A percentile compares a stretch with the other conserved stretches of the same genome.
These are phyloP conservation scores for Euclidia mi DNA, from an alignment of 2,888 invertebrate genomes.

Conservation along the genomic window DNA sequence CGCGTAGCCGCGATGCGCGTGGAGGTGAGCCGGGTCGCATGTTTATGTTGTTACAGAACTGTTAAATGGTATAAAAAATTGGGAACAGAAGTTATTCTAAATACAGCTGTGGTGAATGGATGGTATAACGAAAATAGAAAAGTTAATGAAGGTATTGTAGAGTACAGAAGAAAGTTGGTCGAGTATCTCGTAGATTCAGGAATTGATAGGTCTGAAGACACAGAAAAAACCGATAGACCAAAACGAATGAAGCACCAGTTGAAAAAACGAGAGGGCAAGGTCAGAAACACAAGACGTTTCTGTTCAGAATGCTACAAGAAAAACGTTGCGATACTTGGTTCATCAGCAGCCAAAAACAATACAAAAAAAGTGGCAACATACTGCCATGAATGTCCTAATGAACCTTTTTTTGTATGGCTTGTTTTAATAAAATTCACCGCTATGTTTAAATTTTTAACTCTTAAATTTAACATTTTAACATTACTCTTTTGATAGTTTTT, in stretches of 20 bases:
- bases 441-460: too few relatives aligned
- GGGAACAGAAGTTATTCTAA: neutral
- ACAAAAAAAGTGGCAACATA: too few relatives aligned
- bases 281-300: constrained; percentile 18
- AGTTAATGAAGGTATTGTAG: constrained; percentile 20
- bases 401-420: too few relatives aligned
- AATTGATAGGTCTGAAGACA: constrained; percentile 3
- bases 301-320: constrained; percentile 23
- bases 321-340: constrained; percentile 9
- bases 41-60: too few relatives aligned
- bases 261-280: constrained; percentile 18
- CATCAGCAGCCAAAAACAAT: constrained; percentile 27
- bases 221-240: constrained; percentile 20
- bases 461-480: too few relatives aligned
- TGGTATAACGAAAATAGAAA: constrained; percentile 5
- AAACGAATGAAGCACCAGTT: constrained; percentile 31
- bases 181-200: constrained; percentile 26
- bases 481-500: too few relatives aligned
- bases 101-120: constrained; percentile 1
- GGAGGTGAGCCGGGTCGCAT: too few relatives aligned
- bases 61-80: constrained; percentile 8
- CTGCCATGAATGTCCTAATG: too few relatives aligned
- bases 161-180: constrained; percentile 30
- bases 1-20: too few relatives aligned
- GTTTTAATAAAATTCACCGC: too few relatives aligned